These are phyloP conservation scores for Drosophila parvula DNA, from an alignment of 1,140 invertebrate genomes.

Conservation along the genomic window DNA sequence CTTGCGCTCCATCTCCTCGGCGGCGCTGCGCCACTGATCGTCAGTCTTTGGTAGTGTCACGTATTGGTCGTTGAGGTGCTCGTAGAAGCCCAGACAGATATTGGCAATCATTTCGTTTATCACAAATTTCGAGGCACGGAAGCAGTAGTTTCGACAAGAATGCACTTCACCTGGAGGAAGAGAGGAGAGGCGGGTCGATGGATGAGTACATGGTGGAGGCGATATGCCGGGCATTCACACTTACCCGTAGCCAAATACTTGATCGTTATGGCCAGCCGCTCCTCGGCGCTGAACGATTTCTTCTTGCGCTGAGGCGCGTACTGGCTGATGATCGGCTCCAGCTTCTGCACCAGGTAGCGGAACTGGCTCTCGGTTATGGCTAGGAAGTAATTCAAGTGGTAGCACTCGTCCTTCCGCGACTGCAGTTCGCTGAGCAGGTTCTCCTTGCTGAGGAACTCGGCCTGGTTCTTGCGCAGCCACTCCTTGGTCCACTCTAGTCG, in stretches of 20 bases:
- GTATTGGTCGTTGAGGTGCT: slow-evolving; percentile 82
- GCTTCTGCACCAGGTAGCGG: slow-evolving; percentile 74
- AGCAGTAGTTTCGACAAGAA: slow-evolving; percentile 83
- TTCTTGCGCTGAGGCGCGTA: slow-evolving; percentile 81
- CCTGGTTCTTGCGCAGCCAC: slow-evolving; percentile 80
- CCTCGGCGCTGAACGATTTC: slow-evolving; percentile 81
- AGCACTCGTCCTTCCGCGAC: slow-evolving; percentile 80
- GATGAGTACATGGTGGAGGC: neutral
- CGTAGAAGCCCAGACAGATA: slow-evolving; percentile 83
- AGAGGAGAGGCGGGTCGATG: neutral
- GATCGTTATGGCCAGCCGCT: slow-evolving; percentile 81
- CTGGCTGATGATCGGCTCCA: slow-evolving; percentile 77
- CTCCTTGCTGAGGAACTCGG: slow-evolving; percentile 77
- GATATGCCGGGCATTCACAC: neutral
- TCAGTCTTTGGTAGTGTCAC: slow-evolving; percentile 83
- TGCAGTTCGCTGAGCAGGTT: slow-evolving; percentile 76
- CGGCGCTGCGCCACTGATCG: slow-evolving; percentile 76
- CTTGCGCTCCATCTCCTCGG: slow-evolving; percentile 75
- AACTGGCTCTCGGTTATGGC: slow-evolving; percentile 82
- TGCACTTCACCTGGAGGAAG: slow-evolving; percentile 76
- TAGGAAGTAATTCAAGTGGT: slow-evolving; percentile 83
- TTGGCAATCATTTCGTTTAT: slow-evolving; percentile 84
- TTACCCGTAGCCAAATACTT: slow-evolving; percentile 83
- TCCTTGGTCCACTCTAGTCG: slow-evolving; percentile 81
- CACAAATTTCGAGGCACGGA: slow-evolving; percentile 83